A percentile compares a stretch with the other conserved stretches of the same genome.
Conservation (phyloP, 2,113 vertebrate genomes). For the Herpailurus yagouaroundi region DNA sequence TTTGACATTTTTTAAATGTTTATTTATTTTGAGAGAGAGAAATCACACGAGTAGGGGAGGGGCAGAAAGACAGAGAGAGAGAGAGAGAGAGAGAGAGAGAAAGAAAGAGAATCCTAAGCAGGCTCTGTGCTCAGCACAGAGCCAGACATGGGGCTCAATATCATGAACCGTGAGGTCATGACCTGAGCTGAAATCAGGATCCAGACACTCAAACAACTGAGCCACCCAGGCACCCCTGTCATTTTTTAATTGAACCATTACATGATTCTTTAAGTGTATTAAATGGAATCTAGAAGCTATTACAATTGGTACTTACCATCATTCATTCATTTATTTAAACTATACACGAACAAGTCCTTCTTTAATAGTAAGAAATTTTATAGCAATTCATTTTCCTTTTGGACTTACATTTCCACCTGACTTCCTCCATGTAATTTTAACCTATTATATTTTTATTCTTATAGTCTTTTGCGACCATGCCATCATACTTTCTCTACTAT, state of each 20-base stretch:
- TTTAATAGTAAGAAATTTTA: not conserved
- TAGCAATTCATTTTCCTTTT: not conserved
- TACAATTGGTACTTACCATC: not conserved
- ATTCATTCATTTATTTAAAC: not conserved
- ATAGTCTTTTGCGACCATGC: not conserved
- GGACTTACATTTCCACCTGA: not conserved
- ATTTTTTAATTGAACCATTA: not conserved
- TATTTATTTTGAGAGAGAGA: too few species aligned
- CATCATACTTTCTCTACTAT: not conserved
- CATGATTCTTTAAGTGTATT: not conserved
- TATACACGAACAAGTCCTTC: not conserved
- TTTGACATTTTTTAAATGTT: not conserved
- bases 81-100: too few species aligned
- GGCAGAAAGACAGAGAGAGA: too few species aligned
- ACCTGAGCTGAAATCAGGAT: too few species aligned
- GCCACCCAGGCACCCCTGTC: too few species aligned
- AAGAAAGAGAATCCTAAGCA: too few species aligned
- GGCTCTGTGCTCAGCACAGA: too few species aligned
- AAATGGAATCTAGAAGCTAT: not conserved
- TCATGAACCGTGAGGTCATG: too few species aligned
- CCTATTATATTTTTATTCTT: slow-evolving; percentile 10
- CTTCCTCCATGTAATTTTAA: not conserved
- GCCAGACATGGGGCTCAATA: too few species aligned
- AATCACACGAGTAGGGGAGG: too few species aligned
- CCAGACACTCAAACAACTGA: too few species aligned